phyloP scores from a whole-genome alignment of 2,113 vertebrate species.

The Tachysurus fulvidraco region DNA sequence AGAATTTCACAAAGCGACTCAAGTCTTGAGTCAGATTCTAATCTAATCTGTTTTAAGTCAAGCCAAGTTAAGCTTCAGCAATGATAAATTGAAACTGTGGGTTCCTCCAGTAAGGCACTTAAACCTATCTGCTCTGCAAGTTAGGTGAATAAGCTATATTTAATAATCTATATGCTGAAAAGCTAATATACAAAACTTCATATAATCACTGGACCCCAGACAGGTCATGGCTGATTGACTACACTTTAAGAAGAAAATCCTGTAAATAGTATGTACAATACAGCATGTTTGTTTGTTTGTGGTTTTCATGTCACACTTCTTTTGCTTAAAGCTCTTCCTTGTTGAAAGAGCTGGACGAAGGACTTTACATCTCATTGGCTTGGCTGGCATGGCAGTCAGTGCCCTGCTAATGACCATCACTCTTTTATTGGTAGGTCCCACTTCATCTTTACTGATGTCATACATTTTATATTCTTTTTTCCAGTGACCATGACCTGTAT shows the following conservation, averaged over 20 bases:
- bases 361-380: slow-evolving; percentile 86
- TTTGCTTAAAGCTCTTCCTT: slow-evolving; percentile 81
- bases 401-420: slow-evolving; percentile 83
- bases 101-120: background rate
- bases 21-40: background rate
- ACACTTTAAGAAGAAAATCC: background rate
- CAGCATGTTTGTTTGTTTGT: background rate
- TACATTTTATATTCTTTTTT: background rate
- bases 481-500: background rate
- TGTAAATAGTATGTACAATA: background rate
- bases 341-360: slow-evolving; percentile 89
- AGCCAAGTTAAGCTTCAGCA: background rate
- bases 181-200: background rate
- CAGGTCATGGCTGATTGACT: background rate
- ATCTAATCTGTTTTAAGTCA: too few species aligned
- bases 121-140: too few species aligned
- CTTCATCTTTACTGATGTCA: background rate
- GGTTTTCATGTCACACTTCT: background rate
- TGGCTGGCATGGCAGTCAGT: slow-evolving; percentile 88
- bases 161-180: background rate
- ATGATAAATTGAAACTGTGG: background rate
- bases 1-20: background rate
- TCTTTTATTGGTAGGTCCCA: slow-evolving; percentile 75
- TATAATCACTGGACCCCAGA: background rate
- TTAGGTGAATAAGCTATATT: background rate